Conservation (phyloP, 2,888 invertebrate genomes). For the Melitaea athalia region DNA sequence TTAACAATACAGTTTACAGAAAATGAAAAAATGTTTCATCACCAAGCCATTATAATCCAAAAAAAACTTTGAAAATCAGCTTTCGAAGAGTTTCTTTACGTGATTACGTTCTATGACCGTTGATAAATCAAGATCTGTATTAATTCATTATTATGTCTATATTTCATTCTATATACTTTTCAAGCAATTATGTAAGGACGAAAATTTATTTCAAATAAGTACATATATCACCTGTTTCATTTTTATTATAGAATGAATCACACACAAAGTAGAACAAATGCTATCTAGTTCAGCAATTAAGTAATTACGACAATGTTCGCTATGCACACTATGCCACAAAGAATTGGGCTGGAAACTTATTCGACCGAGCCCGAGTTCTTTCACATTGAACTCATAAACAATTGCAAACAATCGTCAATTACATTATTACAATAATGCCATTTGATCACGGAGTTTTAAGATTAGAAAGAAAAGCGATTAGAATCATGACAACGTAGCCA, state of each 20-base stretch:
- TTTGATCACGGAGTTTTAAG: conserved; percentile 40
- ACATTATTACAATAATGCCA: conserved; percentile 15
- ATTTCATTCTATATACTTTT: conserved; percentile 10
- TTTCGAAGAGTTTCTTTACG: conserved; percentile 26
- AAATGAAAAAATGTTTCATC: neutral
- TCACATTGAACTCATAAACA: conserved; percentile 54
- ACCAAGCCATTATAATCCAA: neutral
- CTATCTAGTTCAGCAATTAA: conserved; percentile 58
- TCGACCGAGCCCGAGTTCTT: conserved; percentile 57
- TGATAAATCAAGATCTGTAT: conserved; percentile 30
- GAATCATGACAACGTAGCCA: conserved; percentile 6
- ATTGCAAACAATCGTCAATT: conserved; percentile 24
- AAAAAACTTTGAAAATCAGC: conserved; percentile 7
- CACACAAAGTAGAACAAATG: conserved; percentile 45
- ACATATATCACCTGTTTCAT: conserved; percentile 2
- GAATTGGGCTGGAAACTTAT: conserved; percentile 72
- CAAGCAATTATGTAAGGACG: conserved; percentile 11
- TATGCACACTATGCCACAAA: conserved; percentile 48
- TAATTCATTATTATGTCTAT: conserved; percentile 22
- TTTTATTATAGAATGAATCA: conserved; percentile 12
- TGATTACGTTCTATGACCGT: conserved; percentile 28
- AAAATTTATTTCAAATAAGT: conserved; percentile 4
- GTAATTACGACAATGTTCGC: conserved; percentile 54
- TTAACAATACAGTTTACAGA: neutral
- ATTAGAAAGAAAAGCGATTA: conserved; percentile 22